Conservation (phyloP, 2,797 vertebrate species). For the Coranthus polyacanthus region DNA sequence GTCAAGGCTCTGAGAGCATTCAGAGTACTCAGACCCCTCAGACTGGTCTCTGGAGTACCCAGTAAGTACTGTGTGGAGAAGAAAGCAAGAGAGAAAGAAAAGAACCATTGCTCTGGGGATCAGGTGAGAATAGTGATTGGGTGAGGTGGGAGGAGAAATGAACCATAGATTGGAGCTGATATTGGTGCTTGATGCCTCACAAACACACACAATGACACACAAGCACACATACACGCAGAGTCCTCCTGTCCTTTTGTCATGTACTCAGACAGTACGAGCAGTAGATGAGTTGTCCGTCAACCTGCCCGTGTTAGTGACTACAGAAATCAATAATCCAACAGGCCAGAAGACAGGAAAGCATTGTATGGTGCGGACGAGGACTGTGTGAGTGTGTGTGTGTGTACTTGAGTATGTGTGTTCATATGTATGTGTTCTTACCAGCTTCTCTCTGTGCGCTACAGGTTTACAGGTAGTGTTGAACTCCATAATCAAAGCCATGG, state of each 20-base stretch:
- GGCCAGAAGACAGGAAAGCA: constrained; percentile 37
- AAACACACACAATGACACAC: neutral
- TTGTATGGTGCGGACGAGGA: constrained; percentile 15
- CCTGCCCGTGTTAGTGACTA: constrained; percentile 31
- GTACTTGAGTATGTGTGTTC: constrained; percentile 17
- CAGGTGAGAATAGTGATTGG: constrained; percentile 70
- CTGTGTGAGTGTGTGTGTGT: constrained; percentile 13
- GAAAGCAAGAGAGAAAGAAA: neutral
- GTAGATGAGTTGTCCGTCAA: constrained; percentile 54
- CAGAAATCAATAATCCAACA: constrained; percentile 53
- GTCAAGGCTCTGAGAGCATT: constrained; percentile 98
- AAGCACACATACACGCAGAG: constrained; percentile 19
- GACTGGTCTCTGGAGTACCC: constrained; percentile 97
- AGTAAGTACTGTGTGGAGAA: constrained; percentile 87
- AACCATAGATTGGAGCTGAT: constrained; percentile 57
- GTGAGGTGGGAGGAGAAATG: constrained; percentile 37
- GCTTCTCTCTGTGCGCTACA: constrained; percentile 62
- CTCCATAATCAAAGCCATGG: constrained; percentile 99
- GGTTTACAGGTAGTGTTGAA: constrained; percentile 99
- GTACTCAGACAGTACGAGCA: constrained; percentile 24
- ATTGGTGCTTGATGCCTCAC: constrained; percentile 40
- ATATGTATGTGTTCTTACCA: constrained; percentile 12
- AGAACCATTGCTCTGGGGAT: constrained; percentile 39
- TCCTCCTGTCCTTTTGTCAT: constrained; percentile 38
- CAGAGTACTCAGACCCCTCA: constrained; percentile 94